phyloP scores from a whole-genome alignment of 2,113 vertebrate genomes.

The Myrmophylax atrothorax region DNA sequence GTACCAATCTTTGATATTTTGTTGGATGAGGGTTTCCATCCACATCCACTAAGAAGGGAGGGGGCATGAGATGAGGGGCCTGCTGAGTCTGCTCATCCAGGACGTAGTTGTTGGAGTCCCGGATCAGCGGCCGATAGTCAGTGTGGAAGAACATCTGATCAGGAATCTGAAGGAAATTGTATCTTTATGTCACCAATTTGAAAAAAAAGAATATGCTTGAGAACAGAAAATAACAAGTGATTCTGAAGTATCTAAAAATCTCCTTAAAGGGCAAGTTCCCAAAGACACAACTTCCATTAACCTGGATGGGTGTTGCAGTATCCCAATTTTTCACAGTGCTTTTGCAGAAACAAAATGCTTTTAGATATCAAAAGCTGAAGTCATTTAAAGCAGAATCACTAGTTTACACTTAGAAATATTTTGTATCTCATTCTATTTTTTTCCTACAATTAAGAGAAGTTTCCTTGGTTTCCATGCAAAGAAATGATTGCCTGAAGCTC shows the following conservation, averaged over 20 bases:
- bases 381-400: neutral
- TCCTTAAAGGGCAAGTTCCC: neutral
- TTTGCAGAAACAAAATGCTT: neutral
- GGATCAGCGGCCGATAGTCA: constrained; percentile 93
- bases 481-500: neutral
- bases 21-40: constrained; percentile 97
- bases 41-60: constrained; percentile 95
- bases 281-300: neutral
- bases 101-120: constrained; percentile 92
- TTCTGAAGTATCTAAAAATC: neutral
- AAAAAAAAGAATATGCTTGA: neutral
- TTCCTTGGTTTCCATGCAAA: neutral
- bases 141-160: constrained; percentile 99
- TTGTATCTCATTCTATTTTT: neutral
- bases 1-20: constrained; percentile 91
- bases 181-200: neutral
- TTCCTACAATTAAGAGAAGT: neutral
- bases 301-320: neutral
- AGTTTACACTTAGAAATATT: neutral
- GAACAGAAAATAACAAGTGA: neutral
- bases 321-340: neutral
- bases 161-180: constrained; percentile 83
- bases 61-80: constrained; percentile 97
- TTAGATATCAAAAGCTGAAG: neutral
- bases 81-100: constrained; percentile 98